These are phyloP conservation scores for Drosophila cracens DNA, from an alignment of 2,888 invertebrate species.

Conservation along the genomic window DNA sequence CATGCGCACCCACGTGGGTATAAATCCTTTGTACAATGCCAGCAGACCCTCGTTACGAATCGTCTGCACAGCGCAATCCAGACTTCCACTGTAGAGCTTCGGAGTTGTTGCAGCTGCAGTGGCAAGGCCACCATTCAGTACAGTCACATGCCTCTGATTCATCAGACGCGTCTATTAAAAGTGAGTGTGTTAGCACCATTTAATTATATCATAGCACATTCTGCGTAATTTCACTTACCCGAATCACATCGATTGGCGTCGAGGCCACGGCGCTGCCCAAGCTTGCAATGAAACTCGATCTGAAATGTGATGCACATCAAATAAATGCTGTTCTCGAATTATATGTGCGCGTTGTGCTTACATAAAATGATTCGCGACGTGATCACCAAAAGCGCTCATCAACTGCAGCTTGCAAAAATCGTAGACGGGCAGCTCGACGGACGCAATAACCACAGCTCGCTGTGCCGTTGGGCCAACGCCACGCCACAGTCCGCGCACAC, in stretches of 20 bases:
- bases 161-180: conserved; percentile 93
- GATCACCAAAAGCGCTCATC: conserved; percentile 90
- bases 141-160: conserved; percentile 92
- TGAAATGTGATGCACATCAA: conserved; percentile 81
- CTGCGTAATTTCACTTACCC: conserved; percentile 87
- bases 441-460: conserved; percentile 96
- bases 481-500: conserved; percentile 94
- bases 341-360: conserved; percentile 84
- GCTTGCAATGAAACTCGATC: conserved; percentile 96
- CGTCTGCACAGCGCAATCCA: conserved; percentile 93
- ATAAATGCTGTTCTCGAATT: not conserved
- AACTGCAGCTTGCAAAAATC: conserved; percentile 94
- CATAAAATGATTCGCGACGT: conserved; percentile 94
- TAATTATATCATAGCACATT: not conserved
- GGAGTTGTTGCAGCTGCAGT: conserved; percentile 80
- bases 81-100: conserved; percentile 91
- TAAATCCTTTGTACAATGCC: conserved; percentile 97
- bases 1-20: conserved; percentile 97
- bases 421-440: conserved; percentile 96
- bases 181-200: not conserved
- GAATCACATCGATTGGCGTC: conserved; percentile 96
- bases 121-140: conserved; percentile 80
- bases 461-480: conserved; percentile 97
- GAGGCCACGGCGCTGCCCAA: conserved; percentile 97
- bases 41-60: conserved; percentile 93